A percentile compares a stretch with the other conserved stretches of the same genome.
Evolutionary conservation across 2,888 invertebrate genomes (phyloP).

Genomic region (Euclidia mi): DNA sequence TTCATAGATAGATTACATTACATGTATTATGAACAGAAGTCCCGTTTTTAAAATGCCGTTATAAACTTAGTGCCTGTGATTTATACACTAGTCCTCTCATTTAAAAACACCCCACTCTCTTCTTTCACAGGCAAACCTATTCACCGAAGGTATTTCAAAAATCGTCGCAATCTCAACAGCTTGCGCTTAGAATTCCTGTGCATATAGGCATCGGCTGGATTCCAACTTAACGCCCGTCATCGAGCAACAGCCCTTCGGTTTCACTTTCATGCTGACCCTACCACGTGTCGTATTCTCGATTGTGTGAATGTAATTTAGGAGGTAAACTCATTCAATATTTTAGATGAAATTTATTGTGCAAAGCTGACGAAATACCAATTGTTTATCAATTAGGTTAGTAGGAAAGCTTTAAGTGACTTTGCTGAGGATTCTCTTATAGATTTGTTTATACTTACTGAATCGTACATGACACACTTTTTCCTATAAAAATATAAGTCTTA

Average conservation of each 20-base stretch:
- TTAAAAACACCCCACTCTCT: conserved; percentile 2
- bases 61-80: background rate
- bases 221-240: conserved; percentile 62
- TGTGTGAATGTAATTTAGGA: too few relatives aligned
- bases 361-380: too few relatives aligned
- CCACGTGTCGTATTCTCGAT: conserved; percentile 32
- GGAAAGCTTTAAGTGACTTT: too few relatives aligned
- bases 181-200: conserved; percentile 26
- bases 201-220: conserved; percentile 43
- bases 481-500: too few relatives aligned
- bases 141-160: conserved; percentile 36
- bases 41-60: too few relatives aligned
- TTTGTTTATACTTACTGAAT: too few relatives aligned
- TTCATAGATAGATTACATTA: background rate
- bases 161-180: conserved; percentile 27
- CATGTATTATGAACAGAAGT: too few relatives aligned
- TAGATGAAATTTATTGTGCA: too few relatives aligned
- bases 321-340: too few relatives aligned
- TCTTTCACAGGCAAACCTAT: background rate
- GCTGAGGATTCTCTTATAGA: too few relatives aligned
- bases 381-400: too few relatives aligned
- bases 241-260: conserved; percentile 59
- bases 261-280: conserved; percentile 55
- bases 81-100: background rate
- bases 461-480: too few relatives aligned